Conservation (phyloP, 2,888 invertebrate species). For the Acronicta psi region DNA sequence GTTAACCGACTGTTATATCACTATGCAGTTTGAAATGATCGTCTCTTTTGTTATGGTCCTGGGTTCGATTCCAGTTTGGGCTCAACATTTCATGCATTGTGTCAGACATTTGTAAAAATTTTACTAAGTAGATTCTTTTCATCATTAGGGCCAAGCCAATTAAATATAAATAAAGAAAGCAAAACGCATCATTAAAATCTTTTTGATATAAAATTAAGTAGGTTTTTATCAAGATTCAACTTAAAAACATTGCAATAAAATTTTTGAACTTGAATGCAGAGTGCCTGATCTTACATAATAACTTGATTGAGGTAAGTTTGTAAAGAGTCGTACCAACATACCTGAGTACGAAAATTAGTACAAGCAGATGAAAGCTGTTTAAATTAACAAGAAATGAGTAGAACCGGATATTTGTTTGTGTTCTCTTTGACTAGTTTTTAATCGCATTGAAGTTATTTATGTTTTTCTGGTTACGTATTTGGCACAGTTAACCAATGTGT, state of each 20-base stretch:
- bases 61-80: too few species aligned
- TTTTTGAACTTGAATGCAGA: constrained; percentile 22
- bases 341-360: constrained; percentile 66
- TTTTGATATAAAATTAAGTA: constrained; percentile 35
- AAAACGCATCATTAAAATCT: constrained; percentile 23
- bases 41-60: too few species aligned
- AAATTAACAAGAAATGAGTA: constrained; percentile 72
- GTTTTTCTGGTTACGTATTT: constrained; percentile 56
- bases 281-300: constrained; percentile 36
- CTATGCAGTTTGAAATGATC: too few species aligned
- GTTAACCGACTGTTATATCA: too few species aligned
- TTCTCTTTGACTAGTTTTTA: constrained; percentile 62
- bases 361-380: constrained; percentile 80
- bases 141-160: constrained; percentile 20
- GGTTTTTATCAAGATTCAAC: constrained; percentile 32
- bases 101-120: constrained; percentile 1
- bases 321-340: constrained; percentile 43
- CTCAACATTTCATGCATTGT: too few species aligned
- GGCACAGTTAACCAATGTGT: constrained; percentile 1
- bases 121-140: constrained; percentile 7
- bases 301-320: constrained; percentile 22
- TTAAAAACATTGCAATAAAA: constrained; percentile 42
- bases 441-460: constrained; percentile 72
- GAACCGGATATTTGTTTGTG: constrained; percentile 80
- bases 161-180: constrained; percentile 42